Evolutionary conservation across 2,888 invertebrate genomes (phyloP), one percentile per base, ranked within the genome.

Genomic region (Cataglyphis rosenhaueri): DNA sequence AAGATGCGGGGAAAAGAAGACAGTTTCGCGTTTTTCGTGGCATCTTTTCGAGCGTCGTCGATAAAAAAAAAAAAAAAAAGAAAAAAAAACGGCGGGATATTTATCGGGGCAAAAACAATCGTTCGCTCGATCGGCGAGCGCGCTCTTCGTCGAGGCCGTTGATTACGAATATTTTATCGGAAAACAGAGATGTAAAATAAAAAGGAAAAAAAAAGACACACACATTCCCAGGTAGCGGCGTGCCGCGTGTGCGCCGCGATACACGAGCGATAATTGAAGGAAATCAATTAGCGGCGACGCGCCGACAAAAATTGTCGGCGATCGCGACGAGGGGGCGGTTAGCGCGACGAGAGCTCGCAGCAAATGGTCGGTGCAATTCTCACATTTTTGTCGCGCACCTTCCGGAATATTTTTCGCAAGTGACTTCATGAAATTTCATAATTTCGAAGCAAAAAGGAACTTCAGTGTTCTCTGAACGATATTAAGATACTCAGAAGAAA

Each of bases 351-450:
- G 86, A 82, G 88, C 61, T 73, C 81, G 78, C 85, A 85, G 88
- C 88, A 90, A 90, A 86, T 90, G 87, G 87, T 90, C 75, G 84
- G 83, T 74, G 85, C 85, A 89, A 83, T 89, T 90, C 85, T 91
- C 87, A 91, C 87, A 91, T 89, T 89, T 89, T 89, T 90, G 91
- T 90, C 91, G 92, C 91, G 92, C 91, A 90, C 89, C 91, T 92
- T 90, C 91, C 87, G 88, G 87, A 91, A 89, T 91, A 91, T 91
- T 92, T 90, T 92, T 91, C 90, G 91, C 90, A 89, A 89, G 86
- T 88, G 85, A 94, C 91, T 94, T 94, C 94, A 94, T 94, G 94
- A 94, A 94, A 94, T 94, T 94, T 94, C 94, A 94, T 94, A 94
- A 94, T 94, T 89, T 84, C 84, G 78, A 86, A 85, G 83, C 29